Conservation (phyloP, 2,888 invertebrate genomes). For the Rosalia funebris region DNA sequence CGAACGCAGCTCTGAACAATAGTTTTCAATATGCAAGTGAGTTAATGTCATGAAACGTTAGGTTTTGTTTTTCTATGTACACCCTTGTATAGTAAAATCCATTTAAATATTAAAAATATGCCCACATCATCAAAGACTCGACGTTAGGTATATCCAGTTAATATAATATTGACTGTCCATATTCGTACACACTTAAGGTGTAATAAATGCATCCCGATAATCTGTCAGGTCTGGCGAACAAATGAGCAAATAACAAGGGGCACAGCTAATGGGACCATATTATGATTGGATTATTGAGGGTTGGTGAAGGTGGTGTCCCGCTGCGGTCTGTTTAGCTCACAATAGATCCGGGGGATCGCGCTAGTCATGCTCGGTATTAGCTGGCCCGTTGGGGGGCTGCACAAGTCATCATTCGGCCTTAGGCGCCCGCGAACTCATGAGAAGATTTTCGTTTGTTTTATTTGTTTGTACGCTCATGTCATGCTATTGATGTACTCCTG, state of each 20-base stretch:
- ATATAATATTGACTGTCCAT: conserved; percentile 4
- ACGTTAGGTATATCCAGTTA: no score
- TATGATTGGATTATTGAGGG: conserved; percentile 56
- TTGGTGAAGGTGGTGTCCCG: conserved; percentile 56
- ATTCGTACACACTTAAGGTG: conserved; percentile 25
- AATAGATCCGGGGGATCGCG: conserved; percentile 59
- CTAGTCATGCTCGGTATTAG: conserved; percentile 63
- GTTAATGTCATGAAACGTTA: no score
- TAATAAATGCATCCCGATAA: conserved; percentile 16
- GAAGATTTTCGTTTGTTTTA: conserved; percentile 43
- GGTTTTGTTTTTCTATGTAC: no score
- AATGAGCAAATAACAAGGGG: conserved; percentile 52
- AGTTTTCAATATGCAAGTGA: no score
- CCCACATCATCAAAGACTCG: no score
- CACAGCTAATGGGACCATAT: conserved; percentile 53
- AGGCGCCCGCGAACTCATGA: conserved; percentile 45
- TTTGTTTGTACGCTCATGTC: conserved; percentile 31
- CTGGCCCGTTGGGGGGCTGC: conserved; percentile 58
- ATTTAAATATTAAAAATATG: no score
- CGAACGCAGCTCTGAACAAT: no score
- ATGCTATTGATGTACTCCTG: conserved; percentile 36
- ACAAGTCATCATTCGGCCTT: conserved; percentile 55
- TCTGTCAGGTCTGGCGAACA: conserved; percentile 34
- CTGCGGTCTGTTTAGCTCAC: conserved; percentile 61
- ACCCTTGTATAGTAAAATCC: no score